Percentiles rank a stretch among this genome's conserved stretches.
These are phyloP conservation scores for Andrena flavipes DNA, from an alignment of 2,888 invertebrate genomes.

Conservation along the genomic window DNA sequence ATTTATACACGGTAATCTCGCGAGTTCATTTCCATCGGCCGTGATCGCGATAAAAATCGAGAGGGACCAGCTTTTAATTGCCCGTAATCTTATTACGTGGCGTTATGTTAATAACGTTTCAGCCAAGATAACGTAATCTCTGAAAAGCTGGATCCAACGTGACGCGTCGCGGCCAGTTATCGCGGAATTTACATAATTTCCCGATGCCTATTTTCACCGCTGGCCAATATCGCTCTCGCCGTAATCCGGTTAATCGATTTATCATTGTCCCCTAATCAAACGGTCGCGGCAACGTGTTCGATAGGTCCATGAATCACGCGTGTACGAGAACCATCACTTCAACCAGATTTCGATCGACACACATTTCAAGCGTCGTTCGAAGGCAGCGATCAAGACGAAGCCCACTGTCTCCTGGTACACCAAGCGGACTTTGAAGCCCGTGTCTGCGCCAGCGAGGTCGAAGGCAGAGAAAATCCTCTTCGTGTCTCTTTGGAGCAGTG, in stretches of 20 bases:
- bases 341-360: conserved; percentile 27
- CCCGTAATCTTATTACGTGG: conserved; percentile 14
- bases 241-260: conserved; percentile 51
- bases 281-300: conserved; percentile 20
- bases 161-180: conserved; percentile 27
- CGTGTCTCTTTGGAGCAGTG: conserved; percentile 9
- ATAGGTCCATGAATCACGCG: conserved; percentile 35
- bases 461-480: conserved; percentile 26
- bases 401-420: not conserved
- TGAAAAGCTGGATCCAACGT: conserved; percentile 24
- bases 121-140: conserved; percentile 43
- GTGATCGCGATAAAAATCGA: conserved; percentile 6
- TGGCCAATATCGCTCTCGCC: conserved; percentile 34
- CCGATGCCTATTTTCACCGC: conserved; percentile 34
- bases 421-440: not conserved
- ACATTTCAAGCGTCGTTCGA: conserved; percentile 7
- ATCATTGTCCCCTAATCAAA: conserved; percentile 43
- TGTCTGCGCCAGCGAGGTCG: not conserved
- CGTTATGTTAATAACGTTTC: conserved; percentile 33
- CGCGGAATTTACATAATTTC: conserved; percentile 50
- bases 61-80: conserved; percentile 7
- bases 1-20: not conserved
- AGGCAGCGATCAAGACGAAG: conserved; percentile 6
- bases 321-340: conserved; percentile 17
- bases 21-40: not conserved